A percentile compares a stretch with the other conserved stretches of the same genome.
These are phyloP conservation scores for Timandra comae DNA, from an alignment of 2,888 invertebrate species.

Conservation along the genomic window DNA sequence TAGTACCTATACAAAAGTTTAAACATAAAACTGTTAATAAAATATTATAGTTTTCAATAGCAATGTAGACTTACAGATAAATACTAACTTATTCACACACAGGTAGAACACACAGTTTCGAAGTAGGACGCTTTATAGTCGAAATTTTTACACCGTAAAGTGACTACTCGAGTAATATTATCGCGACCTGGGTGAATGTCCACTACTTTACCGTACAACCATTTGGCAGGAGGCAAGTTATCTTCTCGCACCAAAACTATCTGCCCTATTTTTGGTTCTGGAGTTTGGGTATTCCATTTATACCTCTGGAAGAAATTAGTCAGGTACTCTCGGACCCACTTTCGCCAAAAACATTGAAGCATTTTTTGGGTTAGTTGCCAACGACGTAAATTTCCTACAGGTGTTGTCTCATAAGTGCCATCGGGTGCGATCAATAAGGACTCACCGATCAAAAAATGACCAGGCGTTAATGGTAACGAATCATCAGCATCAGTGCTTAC, in stretches of 20 bases:
- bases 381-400: constrained; percentile 10
- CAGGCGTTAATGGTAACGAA: background rate
- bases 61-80: no score
- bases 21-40: no score
- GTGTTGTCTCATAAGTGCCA: constrained; percentile 8
- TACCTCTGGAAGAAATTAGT: constrained; percentile 12
- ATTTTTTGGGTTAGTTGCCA: constrained; percentile 20
- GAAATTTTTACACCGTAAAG: constrained; percentile 1
- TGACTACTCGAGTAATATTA: constrained; percentile 18
- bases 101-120: constrained; percentile 2
- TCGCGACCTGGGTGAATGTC: constrained; percentile 19
- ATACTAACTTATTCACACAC: no score
- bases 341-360: constrained; percentile 19
- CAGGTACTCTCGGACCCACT: constrained; percentile 20
- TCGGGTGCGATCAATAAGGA: constrained; percentile 9
- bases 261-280: constrained; percentile 19
- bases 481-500: constrained; percentile 4
- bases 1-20: no score
- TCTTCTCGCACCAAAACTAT: constrained; percentile 8
- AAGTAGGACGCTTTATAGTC: constrained; percentile 1
- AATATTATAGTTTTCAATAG: no score
- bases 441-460: background rate
- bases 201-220: constrained; percentile 10
- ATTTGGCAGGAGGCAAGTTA: constrained; percentile 10
- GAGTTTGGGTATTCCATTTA: constrained; percentile 12